Evolutionary conservation across 2,113 vertebrate genomes (phyloP).

Genomic region (Malurus cyaneus): DNA sequence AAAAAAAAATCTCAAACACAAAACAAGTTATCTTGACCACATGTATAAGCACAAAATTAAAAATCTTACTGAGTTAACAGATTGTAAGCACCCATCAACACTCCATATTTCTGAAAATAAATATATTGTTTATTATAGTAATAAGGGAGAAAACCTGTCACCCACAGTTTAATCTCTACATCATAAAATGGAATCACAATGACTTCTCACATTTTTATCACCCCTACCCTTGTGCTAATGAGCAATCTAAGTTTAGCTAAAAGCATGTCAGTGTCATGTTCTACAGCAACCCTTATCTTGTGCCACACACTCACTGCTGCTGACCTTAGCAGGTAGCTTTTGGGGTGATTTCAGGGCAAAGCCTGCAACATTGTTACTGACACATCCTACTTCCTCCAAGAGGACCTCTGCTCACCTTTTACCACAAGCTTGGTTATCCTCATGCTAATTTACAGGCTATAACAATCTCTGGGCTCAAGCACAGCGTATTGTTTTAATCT

Average conservation of each 20-base stretch:
- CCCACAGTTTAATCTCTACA: not conserved
- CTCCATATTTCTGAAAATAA: not conserved
- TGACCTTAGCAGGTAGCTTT: not conserved
- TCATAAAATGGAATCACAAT: not conserved
- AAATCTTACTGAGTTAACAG: not conserved
- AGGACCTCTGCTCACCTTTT: not conserved
- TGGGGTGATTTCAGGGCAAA: not conserved
- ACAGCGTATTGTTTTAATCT: not conserved
- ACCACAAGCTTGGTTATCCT: not conserved
- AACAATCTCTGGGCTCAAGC: not conserved
- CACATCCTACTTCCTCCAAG: not conserved
- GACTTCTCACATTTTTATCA: not conserved
- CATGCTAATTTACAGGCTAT: not conserved
- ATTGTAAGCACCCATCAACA: not conserved
- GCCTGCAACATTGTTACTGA: not conserved
- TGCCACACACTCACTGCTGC: not conserved
- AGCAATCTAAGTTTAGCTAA: not conserved
- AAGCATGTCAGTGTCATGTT: not conserved
- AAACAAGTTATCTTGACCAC: not conserved
- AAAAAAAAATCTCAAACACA: not conserved
- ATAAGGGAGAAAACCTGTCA: not conserved
- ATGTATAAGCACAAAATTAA: not conserved
- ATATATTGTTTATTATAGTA: not conserved
- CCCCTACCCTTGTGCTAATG: not conserved
- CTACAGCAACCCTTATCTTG: not conserved